Evolutionary conservation across 2,797 vertebrate species (phyloP), one percentile per base, ranked within the genome.

Genomic region (Pangasius krempfi): DNA sequence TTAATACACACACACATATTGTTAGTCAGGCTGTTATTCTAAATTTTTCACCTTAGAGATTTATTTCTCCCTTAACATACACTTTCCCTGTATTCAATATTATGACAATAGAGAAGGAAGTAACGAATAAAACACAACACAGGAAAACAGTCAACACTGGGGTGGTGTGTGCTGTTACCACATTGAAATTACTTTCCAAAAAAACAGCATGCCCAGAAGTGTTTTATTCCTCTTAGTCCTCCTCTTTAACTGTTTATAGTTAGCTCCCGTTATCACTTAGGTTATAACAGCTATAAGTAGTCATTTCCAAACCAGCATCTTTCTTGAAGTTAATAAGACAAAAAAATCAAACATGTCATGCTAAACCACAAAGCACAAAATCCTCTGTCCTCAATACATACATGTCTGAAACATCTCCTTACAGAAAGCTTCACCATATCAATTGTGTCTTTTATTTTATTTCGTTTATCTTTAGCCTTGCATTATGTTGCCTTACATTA

Each of bases 1-100:
- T 5, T 40, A 87, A 89, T 87, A 85, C 30, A 44, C 62, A 70
- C 33, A 50, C 27, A 52, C 10, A 52, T 13, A 52, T 54, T 79
- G 30, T 30, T 54, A 54, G 16, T 14, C 16, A 79, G 25, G 33
- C 27, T 52, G 47, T 10, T 56, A 80, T 80, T 56, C 52, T 27
- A 81, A 52, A 50, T 16, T 50, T 30, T 30, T 44, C 20, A 44
- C 33, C 37, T 37, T 37, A 37, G 68, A 22, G 20, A 73, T 54
- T 9, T 47, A 27, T 76, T 76, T n/a, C 13, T 30, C 2, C 5
- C 73, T 7, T 16, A 76, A 50, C 16, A n/a, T 76, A 20, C 25
- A 12, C 10, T 80, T 37, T 60, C 60, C 4, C 33, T 40, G 30
- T 27, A 56, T 22, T 33, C 27, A 56, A 5, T 62, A 62, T 25